phyloP scores from a whole-genome alignment of 1,140 invertebrate species.

The Ectropis grisescens region DNA sequence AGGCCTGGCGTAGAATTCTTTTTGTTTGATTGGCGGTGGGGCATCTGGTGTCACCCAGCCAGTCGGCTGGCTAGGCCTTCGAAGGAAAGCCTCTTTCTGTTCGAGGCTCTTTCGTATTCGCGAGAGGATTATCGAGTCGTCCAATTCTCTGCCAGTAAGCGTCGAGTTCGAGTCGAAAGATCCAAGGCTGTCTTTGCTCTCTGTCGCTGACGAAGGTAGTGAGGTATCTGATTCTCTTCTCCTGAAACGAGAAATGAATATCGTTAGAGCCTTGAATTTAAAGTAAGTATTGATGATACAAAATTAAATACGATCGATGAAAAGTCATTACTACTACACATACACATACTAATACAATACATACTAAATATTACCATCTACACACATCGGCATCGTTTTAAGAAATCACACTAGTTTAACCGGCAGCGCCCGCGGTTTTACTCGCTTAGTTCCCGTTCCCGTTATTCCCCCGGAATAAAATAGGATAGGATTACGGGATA shows the following conservation, averaged over 20 bases:
- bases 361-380: background rate
- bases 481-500: no score
- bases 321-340: slow-evolving; percentile 1
- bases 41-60: slow-evolving; percentile 69
- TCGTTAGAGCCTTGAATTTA: no score
- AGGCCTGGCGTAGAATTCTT: slow-evolving; percentile 83
- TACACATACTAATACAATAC: background rate
- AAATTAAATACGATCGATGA: background rate
- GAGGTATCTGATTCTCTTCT: slow-evolving; percentile 73
- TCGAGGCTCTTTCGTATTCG: slow-evolving; percentile 85
- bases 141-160: slow-evolving; percentile 75
- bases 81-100: slow-evolving; percentile 89
- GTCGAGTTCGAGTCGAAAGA: slow-evolving; percentile 77
- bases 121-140: slow-evolving; percentile 77
- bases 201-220: slow-evolving; percentile 70
- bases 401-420: no score
- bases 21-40: slow-evolving; percentile 69
- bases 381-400: background rate
- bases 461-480: no score
- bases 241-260: slow-evolving; percentile 37
- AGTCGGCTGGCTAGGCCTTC: slow-evolving; percentile 77
- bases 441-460: no score
- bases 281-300: background rate
- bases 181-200: slow-evolving; percentile 75
- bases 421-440: no score